Evolutionary conservation across 2,888 invertebrate genomes (phyloP), one percentile per base, ranked within the genome.

Genomic region (Nasonia oneida): DNA sequence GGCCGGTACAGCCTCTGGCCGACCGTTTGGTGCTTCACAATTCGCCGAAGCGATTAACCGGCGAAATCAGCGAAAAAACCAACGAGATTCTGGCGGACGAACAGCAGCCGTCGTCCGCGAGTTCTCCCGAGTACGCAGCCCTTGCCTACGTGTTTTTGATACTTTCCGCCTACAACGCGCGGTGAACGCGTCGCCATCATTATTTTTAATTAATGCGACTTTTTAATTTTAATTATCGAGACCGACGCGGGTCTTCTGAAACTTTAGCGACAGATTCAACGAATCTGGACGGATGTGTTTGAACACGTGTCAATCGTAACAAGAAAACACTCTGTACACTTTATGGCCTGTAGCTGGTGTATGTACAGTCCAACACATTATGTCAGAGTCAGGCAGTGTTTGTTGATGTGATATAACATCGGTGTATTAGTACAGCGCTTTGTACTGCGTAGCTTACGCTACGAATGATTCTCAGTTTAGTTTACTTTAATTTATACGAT

Each of bases 1-100:
- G 98, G 18, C 97, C 98, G 0, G 96, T 97, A 53, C 97, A 98
- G 91, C 97, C 97, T 0, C 94, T 97, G 0, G 96, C 96, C 50
- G 96, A 96, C 89, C 94, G 98, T 88, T 93, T 94, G 0, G 95
- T 97, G 0, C 95, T 94, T 91, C 95, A 95, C 90, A 96, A 96
- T 87, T 50, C 57, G 14, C 84, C 80, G 37, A 33, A 12, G 14
- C 67, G 33, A 12, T 10, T 33, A 29, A 15, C 29, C 67, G 12
- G 14, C 18, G 64, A n/a, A n/a, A 23, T 64, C 64, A 18, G 8
- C 29, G 64, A 67, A 10, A 29, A 33, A 29, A 3, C 33, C 67
- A 67, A 67, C 3, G 67, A 33, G 4, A 29, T 67, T 14, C 23
- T 14, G n/a, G 10, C 67, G 1, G 67, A 67, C 33, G 67, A 67